Base-by-base conservation (phyloP, 2,888 invertebrate species). In the Cantharis flavilabris region DNA sequence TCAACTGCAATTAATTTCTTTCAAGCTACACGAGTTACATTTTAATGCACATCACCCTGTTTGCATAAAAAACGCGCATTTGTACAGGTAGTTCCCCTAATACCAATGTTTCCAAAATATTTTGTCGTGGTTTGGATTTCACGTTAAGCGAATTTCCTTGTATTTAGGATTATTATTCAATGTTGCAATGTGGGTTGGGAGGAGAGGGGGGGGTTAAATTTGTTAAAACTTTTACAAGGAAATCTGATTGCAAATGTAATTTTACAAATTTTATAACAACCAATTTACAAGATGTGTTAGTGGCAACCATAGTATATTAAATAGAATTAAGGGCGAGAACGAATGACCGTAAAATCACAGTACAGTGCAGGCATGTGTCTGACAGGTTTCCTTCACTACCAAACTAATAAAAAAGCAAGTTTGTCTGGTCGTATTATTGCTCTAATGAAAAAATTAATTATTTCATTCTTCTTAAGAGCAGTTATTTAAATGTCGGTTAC, bases 1-100 rank as follows among this genome's bases (percentile, higher is more conserved):
- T 73, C 73, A 73, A 69, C 28, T 69, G 73, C 70, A 73, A 73
- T 73, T 73, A 73, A 63, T 69, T 62, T 69, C 73, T 73, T 73
- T 67, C 26, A 49, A 49, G 5, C 33, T 33, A 13, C 13, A 33
- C 13, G 33, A 13, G n/a, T 49, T 49, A 49, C 7, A 49, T 67
- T 72, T 72, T 62, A 72, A 72, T 67, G 72, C 7, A n/a, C 9
- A 7, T n/a, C 49, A 49, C n/a, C 4, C n/a, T 33, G 13, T 33
- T 33, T 13, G 13, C 33, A n/a, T 7, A 49, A n/a, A 7, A n/a
- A 49, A 49, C 9, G 7, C 3, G 1, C 1, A 49, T 30, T 30
- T 30, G 10, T 30, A 30, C 28, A 30, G 3, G 10, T 30, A 30
- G 28, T 30, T 26, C 26, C 26, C 26, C 9, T 26, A 26, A 1